Base-by-base conservation (phyloP, 2,888 invertebrate species). In the Pyrochroa serraticornis region DNA sequence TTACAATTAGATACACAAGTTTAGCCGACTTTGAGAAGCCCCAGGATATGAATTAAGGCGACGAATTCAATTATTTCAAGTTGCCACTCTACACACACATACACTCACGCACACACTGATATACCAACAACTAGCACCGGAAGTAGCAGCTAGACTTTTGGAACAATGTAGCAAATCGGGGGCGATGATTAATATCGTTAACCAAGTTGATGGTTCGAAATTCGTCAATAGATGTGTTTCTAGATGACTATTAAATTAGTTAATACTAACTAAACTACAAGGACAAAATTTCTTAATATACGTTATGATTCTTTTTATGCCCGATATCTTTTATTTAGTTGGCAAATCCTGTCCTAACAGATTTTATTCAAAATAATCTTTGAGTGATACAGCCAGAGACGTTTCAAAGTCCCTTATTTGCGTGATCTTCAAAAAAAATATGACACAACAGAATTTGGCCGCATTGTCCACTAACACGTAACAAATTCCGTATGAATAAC, bases 1-100 rank as follows among this genome's bases (percentile, higher is more conserved):
- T 74, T 74, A 74, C 74, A 74, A 74, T 74, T 74, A 74, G 73
- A 73, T 74, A 73, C 71, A 73, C 71, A 74, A 70, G 63, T 65
- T 66, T 58, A 66, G 66, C 57, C 63, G 59, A 67, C 62, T 63
- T 64, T 60, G 60, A 62, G 57, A 61, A 60, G 59, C 59, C 60
- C 49, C 53, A 47, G 63, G 64, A 61, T 64, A 67, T 66, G 63
- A 63, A 62, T 66, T 66, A 62, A 55, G 52, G 60, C 60, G 62
- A 57, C 62, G 59, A 58, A 62, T 64, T 64, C 58, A 64, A 64
- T 64, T 63, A 60, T 55, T 55, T 55, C 51, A 46, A 60, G 49
- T 60, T 50, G 50, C 13, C 45, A 54, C 50, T 53, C 34, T 34
- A 53, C 58, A 58, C 45, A 52, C 43, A 50, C 53, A 53, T 42